These are phyloP conservation scores for Cerastis rubricosa DNA, from an alignment of 2,888 invertebrate genomes.

Conservation along the genomic window DNA sequence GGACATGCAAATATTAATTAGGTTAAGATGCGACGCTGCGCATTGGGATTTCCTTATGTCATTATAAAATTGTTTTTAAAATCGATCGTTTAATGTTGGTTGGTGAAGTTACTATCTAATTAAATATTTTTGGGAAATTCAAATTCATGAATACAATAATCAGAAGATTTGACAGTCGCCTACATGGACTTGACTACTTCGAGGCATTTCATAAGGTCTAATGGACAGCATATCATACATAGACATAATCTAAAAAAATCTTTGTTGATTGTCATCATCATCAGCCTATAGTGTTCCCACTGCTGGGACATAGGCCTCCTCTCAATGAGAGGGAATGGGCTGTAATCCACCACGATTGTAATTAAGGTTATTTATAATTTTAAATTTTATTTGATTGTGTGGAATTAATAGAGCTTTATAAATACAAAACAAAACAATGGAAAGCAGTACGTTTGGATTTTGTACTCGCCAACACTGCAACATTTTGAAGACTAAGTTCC, in stretches of 20 bases:
- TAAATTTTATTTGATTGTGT: no score
- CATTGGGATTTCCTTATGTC: slow-evolving; percentile 14
- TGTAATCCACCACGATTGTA: no score
- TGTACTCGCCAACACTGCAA: no score
- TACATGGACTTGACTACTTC: neutral
- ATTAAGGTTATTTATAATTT: no score
- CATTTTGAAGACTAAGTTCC: neutral
- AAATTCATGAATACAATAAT: neutral
- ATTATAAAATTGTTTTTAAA: neutral
- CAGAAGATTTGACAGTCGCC: neutral
- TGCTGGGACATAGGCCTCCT: no score
- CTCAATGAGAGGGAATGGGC: no score
- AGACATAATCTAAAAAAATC: no score
- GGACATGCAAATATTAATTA: slow-evolving; percentile 60
- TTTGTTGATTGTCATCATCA: no score
- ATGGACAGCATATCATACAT: no score
- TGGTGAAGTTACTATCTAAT: neutral
- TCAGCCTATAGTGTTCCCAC: no score
- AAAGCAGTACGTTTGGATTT: neutral
- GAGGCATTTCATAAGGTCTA: neutral
- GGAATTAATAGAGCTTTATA: no score
- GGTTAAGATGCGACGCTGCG: slow-evolving; percentile 8
- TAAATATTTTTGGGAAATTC: neutral
- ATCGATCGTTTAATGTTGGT: neutral
- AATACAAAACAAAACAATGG: no score